Percentiles rank a stretch among this genome's conserved stretches.
Evolutionary conservation across 2,888 invertebrate species (phyloP).

Genomic region (Rhingia rostrata): DNA sequence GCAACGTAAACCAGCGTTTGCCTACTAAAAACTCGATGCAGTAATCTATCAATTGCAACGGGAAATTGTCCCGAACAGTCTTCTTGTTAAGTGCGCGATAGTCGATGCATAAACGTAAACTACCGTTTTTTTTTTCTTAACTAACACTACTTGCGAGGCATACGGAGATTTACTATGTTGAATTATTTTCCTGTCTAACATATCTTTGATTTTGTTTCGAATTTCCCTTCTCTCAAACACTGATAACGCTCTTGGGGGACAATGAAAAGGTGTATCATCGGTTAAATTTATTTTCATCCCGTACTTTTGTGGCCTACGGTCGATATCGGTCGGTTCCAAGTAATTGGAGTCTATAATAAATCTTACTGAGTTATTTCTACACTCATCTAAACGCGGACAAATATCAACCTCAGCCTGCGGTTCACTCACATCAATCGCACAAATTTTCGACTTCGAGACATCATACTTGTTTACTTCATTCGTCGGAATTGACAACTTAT

Average conservation of each 20-base stretch:
- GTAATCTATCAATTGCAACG: constrained; percentile 61
- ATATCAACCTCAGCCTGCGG: background rate
- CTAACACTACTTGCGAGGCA: constrained; percentile 58
- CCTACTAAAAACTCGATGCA: constrained; percentile 55
- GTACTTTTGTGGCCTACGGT: constrained; percentile 9
- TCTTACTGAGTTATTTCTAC: background rate
- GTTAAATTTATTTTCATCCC: constrained; percentile 11
- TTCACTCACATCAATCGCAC: background rate
- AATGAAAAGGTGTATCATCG: constrained; percentile 24
- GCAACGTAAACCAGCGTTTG: constrained; percentile 67
- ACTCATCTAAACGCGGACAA: background rate
- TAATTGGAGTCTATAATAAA: background rate
- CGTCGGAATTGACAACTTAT: background rate
- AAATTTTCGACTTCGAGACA: constrained; percentile 1
- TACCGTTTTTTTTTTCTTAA: constrained; percentile 31
- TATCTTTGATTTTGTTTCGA: constrained; percentile 48
- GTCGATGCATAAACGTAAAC: constrained; percentile 27
- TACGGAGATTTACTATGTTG: constrained; percentile 62
- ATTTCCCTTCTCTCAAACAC: constrained; percentile 39
- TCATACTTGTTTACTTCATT: background rate
- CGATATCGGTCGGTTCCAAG: background rate
- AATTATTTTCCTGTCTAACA: constrained; percentile 60
- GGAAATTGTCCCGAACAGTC: constrained; percentile 60
- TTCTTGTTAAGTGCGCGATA: constrained; percentile 47
- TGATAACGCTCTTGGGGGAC: constrained; percentile 6